Percentiles rank a stretch among this genome's conserved stretches.
phyloP scores from a whole-genome alignment of 1,140 invertebrate species.

The Phymastichus coffea region DNA sequence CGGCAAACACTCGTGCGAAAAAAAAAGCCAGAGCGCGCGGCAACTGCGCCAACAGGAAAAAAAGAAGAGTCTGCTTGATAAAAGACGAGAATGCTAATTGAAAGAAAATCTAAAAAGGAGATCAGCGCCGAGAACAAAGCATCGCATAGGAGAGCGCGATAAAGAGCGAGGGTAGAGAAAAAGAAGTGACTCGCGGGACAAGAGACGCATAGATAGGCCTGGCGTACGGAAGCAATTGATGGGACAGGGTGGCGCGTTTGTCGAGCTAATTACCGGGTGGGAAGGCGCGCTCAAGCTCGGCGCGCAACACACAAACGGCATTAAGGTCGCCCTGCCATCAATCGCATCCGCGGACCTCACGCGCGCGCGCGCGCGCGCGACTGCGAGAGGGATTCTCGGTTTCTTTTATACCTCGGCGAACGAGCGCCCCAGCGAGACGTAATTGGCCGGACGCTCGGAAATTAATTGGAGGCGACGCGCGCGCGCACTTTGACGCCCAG shows the following conservation, averaged over 20 bases:
- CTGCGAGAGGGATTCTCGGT: conserved; percentile 31
- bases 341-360: conserved; percentile 39
- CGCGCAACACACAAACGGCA: conserved; percentile 58
- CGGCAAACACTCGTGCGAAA: no score
- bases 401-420: no score
- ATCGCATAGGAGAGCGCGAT: conserved; percentile 15
- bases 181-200: no score
- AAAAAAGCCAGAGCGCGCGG: no score
- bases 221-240: conserved; percentile 56
- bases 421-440: no score
- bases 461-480: conserved; percentile 43
- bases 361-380: conserved; percentile 13
- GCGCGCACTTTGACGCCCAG: no score
- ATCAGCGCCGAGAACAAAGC: not conserved
- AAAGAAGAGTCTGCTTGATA: not conserved
- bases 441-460: conserved; percentile 35
- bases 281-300: conserved; percentile 52
- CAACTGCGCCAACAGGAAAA: not conserved
- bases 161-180: conserved; percentile 12
- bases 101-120: not conserved
- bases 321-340: conserved; percentile 55
- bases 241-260: conserved; percentile 56
- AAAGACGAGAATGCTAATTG: not conserved
- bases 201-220: conserved; percentile 13
- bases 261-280: conserved; percentile 58